Percentiles rank a stretch among this genome's conserved stretches.
phyloP scores from a whole-genome alignment of 2,797 vertebrate genomes.

The Nyctibius grandis region DNA sequence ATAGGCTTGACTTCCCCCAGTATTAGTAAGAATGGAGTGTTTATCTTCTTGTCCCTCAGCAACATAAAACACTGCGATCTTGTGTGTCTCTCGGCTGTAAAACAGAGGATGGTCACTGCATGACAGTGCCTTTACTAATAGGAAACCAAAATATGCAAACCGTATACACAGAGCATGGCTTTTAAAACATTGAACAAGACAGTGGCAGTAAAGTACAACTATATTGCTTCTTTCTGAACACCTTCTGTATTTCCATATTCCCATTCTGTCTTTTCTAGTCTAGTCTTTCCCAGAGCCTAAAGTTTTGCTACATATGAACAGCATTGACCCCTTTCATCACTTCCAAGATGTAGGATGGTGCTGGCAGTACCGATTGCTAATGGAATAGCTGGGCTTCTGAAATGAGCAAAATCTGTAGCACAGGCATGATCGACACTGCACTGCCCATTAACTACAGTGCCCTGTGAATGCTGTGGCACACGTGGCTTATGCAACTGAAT shows the following conservation, averaged over 20 bases:
- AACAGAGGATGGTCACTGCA: constrained; percentile 34
- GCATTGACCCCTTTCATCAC: not conserved
- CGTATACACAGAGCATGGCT: not conserved
- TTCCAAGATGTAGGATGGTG: not conserved
- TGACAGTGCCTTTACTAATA: not conserved
- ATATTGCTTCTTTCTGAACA: not conserved
- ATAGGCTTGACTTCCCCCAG: constrained; percentile 93
- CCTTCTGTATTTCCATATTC: not conserved
- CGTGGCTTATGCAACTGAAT: not conserved
- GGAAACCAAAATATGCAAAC: not conserved
- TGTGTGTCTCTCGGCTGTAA: constrained; percentile 95
- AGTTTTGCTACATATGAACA: not conserved
- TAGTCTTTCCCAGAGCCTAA: not conserved
- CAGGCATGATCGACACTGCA: not conserved
- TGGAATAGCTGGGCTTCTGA: not conserved
- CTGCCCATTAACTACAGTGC: not conserved
- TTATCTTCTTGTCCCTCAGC: constrained; percentile 99
- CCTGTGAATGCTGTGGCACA: not conserved
- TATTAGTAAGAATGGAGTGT: constrained; percentile 97
- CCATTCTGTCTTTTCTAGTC: not conserved
- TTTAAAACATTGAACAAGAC: not conserved
- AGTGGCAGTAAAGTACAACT: not conserved
- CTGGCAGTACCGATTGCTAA: not conserved
- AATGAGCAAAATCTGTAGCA: not conserved
- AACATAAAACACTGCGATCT: constrained; percentile 98